Evolutionary conservation across 2,113 vertebrate genomes (phyloP).

Genomic region (Recurvirostra avosetta): DNA sequence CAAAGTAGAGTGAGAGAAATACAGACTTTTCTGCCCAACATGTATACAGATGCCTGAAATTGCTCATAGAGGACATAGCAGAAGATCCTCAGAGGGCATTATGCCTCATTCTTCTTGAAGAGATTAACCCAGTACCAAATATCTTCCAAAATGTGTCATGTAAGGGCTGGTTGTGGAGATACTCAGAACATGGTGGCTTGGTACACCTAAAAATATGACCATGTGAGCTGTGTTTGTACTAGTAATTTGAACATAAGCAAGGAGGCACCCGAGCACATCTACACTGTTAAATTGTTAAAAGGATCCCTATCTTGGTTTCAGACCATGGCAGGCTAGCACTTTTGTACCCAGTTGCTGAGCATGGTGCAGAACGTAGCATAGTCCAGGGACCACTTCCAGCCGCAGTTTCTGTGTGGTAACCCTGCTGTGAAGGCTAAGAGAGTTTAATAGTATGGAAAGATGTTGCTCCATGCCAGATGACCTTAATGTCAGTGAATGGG

Average conservation of each 20-base stretch:
- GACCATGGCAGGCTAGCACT: background rate
- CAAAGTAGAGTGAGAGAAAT: background rate
- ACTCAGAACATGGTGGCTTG: fast-evolving
- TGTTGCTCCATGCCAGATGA: background rate
- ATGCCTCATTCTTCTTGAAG: background rate
- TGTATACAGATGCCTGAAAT: background rate
- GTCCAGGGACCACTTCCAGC: background rate
- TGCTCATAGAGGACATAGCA: background rate
- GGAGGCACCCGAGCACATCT: background rate
- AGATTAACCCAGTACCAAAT: background rate
- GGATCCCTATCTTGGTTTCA: background rate
- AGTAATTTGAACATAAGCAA: background rate
- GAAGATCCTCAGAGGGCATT: background rate
- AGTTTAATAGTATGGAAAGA: background rate
- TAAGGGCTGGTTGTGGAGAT: background rate
- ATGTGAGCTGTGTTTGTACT: background rate
- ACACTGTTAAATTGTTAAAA: background rate
- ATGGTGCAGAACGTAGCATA: background rate
- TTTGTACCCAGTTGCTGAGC: background rate
- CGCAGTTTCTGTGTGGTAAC: background rate
- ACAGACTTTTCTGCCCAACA: background rate
- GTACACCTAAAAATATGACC: background rate
- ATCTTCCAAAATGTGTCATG: background rate
- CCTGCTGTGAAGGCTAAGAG: background rate
- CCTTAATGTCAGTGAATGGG: background rate